phyloP scores from a whole-genome alignment of 2,888 invertebrate species.

The Yponomeuta cagnagella region DNA sequence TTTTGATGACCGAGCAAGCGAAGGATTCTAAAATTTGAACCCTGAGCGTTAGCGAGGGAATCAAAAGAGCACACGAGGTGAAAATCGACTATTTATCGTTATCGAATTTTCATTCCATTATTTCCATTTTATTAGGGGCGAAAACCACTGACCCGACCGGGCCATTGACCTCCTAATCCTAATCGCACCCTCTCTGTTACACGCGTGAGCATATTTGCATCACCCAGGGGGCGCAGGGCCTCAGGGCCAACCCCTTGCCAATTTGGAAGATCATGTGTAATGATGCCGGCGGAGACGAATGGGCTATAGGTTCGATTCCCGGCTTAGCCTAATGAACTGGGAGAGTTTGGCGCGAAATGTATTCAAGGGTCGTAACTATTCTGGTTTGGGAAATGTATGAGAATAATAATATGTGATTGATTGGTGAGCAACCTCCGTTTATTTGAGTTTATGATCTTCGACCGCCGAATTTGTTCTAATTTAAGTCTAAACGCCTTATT shows the following conservation, averaged over 20 bases:
- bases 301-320: background rate
- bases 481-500: no score
- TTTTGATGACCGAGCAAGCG: no score
- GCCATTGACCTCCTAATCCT: background rate
- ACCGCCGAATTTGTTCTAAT: no score
- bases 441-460: background rate
- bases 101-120: no score
- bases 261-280: background rate
- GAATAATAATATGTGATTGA: no score
- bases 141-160: background rate
- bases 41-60: no score
- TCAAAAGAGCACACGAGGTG: no score
- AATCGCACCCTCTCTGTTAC: background rate
- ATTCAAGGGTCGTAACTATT: no score
- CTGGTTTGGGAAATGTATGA: no score
- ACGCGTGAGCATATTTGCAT: conserved; percentile 11
- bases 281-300: background rate
- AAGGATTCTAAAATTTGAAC: no score
- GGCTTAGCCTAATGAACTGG: background rate
- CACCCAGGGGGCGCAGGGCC: background rate
- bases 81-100: no score
- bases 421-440: background rate
- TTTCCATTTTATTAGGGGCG: background rate
- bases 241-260: background rate
- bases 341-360: background rate